Evolutionary conservation across 2,797 vertebrate species (phyloP).

Genomic region (Xiphorhynchus erythropygius): DNA sequence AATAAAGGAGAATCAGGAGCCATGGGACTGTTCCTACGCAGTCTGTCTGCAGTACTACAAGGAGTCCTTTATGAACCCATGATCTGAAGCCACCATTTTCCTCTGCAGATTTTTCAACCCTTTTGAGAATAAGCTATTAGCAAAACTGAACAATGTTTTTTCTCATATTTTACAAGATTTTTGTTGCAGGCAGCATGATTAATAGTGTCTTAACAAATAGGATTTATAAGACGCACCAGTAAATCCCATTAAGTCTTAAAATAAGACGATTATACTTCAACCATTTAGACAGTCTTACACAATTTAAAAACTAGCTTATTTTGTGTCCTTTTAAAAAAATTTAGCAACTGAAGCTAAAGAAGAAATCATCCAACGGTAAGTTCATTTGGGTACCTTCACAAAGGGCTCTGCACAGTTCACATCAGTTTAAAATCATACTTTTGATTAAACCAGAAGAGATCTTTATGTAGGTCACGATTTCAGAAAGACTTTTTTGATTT

Average conservation of each 20-base stretch:
- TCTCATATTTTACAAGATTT: not conserved
- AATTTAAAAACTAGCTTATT: not conserved
- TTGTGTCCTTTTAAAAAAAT: not conserved
- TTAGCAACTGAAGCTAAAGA: not conserved
- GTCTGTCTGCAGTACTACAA: not conserved
- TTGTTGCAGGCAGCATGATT: not conserved
- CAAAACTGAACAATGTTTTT: not conserved
- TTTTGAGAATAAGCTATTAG: not conserved
- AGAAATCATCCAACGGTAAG: not conserved
- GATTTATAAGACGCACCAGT: not conserved
- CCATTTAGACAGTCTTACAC: not conserved
- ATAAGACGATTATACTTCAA: not conserved
- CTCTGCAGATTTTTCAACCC: not conserved
- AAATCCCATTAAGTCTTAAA: not conserved
- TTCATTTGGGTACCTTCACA: not conserved
- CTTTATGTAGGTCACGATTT: not conserved
- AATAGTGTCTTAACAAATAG: not conserved
- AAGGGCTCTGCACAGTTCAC: not conserved
- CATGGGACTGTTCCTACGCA: not conserved
- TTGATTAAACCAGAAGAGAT: not conserved
- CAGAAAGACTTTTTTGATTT: not conserved
- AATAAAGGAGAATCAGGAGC: not conserved
- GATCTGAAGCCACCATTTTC: not conserved
- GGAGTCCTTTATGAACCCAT: not conserved
- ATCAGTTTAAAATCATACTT: not conserved